Percentiles rank a stretch among this genome's conserved stretches.
These are phyloP conservation scores for Atrichornis clamosus DNA, from an alignment of 2,113 vertebrate species.

Conservation along the genomic window DNA sequence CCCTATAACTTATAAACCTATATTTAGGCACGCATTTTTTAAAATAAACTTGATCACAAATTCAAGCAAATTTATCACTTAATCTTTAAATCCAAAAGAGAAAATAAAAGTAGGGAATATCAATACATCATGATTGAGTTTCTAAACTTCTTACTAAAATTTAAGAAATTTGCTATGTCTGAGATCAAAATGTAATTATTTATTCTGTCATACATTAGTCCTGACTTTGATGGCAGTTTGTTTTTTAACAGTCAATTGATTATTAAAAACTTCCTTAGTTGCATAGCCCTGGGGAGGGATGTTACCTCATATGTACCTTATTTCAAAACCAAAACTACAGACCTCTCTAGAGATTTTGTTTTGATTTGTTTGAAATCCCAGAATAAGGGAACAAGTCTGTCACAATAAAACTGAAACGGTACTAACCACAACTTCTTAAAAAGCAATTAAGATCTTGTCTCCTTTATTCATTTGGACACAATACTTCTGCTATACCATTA, in stretches of 20 bases:
- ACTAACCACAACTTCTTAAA: neutral
- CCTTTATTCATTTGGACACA: neutral
- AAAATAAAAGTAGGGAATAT: neutral
- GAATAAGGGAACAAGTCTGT: neutral
- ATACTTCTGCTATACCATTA: neutral
- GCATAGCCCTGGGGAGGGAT: neutral
- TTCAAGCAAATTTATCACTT: neutral
- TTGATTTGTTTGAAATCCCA: neutral
- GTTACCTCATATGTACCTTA: neutral
- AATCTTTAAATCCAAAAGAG: neutral
- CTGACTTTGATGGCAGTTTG: neutral
- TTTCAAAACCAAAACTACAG: neutral
- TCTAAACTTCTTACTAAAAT: neutral
- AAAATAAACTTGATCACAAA: neutral
- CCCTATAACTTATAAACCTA: neutral
- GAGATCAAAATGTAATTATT: neutral
- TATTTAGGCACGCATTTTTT: neutral
- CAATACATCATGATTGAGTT: neutral
- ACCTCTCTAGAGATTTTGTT: neutral
- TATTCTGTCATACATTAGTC: neutral
- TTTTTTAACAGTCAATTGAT: neutral
- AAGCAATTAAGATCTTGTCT: neutral
- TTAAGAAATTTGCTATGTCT: neutral
- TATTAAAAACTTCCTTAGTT: neutral
- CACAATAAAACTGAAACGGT: neutral